Evolutionary conservation across 2,797 vertebrate genomes (phyloP).

Genomic region (Buphagus erythrorhynchus): DNA sequence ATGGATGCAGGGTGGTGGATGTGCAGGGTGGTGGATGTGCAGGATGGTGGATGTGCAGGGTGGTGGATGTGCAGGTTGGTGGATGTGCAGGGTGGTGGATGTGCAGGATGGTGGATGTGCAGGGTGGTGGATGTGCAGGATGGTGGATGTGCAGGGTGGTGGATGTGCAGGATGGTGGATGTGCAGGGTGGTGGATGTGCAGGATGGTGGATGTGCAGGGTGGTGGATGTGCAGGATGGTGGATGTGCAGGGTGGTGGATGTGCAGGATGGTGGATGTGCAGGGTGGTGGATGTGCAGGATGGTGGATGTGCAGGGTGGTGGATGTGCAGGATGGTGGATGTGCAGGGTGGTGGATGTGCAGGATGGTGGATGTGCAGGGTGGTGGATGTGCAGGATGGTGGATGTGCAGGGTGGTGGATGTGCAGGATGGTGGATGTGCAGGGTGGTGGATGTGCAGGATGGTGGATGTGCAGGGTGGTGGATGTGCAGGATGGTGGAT

Average conservation of each 20-base stretch:
- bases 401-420: too few species aligned
- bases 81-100: not conserved
- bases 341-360: too few species aligned
- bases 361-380: not conserved
- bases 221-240: not conserved
- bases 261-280: not conserved
- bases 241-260: too few species aligned
- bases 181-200: too few species aligned
- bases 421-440: not conserved
- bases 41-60: not conserved
- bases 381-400: not conserved
- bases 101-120: too few species aligned
- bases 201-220: not conserved
- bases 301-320: not conserved
- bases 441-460: too few species aligned
- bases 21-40: too few species aligned
- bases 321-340: not conserved
- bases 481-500: not conserved
- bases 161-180: not conserved
- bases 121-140: not conserved
- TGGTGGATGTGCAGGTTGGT: too few species aligned
- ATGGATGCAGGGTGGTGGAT: not conserved
- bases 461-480: not conserved
- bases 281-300: too few species aligned
- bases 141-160: too few species aligned